Base-by-base conservation (phyloP, 2,888 invertebrate genomes). In the Argyresthia goedartella region DNA sequence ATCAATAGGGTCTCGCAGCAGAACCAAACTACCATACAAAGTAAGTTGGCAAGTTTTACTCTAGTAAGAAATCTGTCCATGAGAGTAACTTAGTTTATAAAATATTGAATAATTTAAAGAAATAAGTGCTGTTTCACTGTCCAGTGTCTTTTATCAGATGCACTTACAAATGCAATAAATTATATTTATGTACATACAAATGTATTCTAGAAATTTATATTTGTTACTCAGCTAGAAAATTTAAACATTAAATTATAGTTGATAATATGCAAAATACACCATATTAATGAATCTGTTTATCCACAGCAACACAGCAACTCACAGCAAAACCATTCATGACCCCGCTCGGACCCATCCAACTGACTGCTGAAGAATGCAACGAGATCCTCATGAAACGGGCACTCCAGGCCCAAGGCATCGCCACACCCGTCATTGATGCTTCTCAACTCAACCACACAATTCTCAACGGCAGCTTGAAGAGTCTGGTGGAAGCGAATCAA, bases 381-480 rank as follows among this genome's bases (percentile, higher is more conserved):
- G 92, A 93, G 76, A 92, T 93, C 57, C 78, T 93, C 59, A 91
- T 93, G 90, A 93, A 93, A 67, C 80, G 93, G 58, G 93, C 93
- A 1, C 84, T 92, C 0, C 92, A 92, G 59, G 91, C 91, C 2
- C 88, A 88, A 58, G 90, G 86, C 8, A 89, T 87, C 6, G 77
- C 84, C 2, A 85, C 84, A 3, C 80, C 86, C 0, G 87, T 88
- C 10, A 81, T 87, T 62, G 85, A 87, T 51, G 76, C 86, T 0
- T 82, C 87, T 1, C 87, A 87, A 59, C 61, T 85, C 39, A 86
- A 81, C 59, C 86, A 86, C 51, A 73, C 84, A 0, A 54, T 86
- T 56, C 61, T 86, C 45, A 88, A 88, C 58, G 87, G 86, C 0
- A 63, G 71, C 1, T 62, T 88, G 43, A 86, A 87, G 62, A 74